A percentile compares a stretch with the other conserved stretches of the same genome.
These are phyloP conservation scores for Heteromurus nitidus DNA, from an alignment of 2,888 invertebrate species.

Conservation along the genomic window DNA sequence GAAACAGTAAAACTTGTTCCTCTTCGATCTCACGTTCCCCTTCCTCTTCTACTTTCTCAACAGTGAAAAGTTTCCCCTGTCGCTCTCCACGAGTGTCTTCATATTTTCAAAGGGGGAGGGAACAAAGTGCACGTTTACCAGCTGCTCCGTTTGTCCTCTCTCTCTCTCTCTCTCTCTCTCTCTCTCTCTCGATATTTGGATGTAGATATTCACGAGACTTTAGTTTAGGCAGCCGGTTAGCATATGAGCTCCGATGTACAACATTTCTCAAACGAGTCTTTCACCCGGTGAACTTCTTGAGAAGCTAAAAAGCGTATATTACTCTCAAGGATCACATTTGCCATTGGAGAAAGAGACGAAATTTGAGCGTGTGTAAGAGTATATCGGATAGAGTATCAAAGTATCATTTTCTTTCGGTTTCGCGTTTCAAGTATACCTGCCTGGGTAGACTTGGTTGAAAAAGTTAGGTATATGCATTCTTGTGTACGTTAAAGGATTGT, in stretches of 20 bases:
- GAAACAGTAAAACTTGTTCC: constrained; percentile 48
- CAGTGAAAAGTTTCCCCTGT: constrained; percentile 14
- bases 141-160: constrained; percentile 9
- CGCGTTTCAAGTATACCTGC: too few relatives aligned
- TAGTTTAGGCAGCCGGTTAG: not conserved
- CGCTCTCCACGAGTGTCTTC: not conserved
- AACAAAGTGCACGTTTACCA: constrained; percentile 28
- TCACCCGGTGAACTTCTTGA: constrained; percentile 15
- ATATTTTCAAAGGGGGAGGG: constrained; percentile 11
- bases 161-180: too few relatives aligned
- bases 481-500: too few relatives aligned
- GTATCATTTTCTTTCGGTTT: too few relatives aligned
- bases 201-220: not conserved
- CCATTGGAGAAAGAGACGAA: constrained; percentile 15
- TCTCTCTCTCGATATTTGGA: constrained; percentile 6
- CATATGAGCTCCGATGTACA: not conserved
- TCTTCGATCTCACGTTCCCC: constrained; percentile 32
- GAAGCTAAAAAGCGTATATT: constrained; percentile 39
- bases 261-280: not conserved
- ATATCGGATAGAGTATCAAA: too few relatives aligned
- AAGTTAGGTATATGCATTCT: too few relatives aligned
- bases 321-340: constrained; percentile 40
- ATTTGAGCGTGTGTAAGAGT: too few relatives aligned
- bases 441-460: too few relatives aligned
- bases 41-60: not conserved